Percentiles rank a stretch among this genome's conserved stretches.
These are phyloP conservation scores for Nyctalus aviator DNA, from an alignment of 2,797 vertebrate species.

Conservation along the genomic window DNA sequence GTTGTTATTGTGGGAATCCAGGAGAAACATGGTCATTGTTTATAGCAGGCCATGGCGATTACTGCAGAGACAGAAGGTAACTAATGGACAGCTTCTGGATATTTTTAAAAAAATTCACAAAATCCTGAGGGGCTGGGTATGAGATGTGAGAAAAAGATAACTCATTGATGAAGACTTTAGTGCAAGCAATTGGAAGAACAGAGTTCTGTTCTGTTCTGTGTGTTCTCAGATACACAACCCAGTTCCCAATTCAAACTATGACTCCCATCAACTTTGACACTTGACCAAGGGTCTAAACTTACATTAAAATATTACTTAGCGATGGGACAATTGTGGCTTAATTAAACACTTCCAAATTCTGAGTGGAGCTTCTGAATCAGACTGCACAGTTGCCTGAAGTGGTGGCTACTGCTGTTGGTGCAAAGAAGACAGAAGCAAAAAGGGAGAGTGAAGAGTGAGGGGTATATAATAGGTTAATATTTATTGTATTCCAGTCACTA, in stretches of 20 bases:
- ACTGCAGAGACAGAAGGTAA: background rate
- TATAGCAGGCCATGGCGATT: background rate
- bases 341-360: background rate
- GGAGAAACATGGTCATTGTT: background rate
- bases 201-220: background rate
- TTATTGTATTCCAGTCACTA: background rate
- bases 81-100: background rate
- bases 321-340: background rate
- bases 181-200: background rate
- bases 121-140: too few species aligned
- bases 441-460: background rate
- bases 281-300: background rate
- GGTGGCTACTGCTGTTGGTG: too few species aligned
- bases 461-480: background rate
- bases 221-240: too few species aligned
- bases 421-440: background rate
- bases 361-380: background rate
- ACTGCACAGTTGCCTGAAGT: accelerated
- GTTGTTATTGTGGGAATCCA: background rate
- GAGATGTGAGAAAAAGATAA: background rate
- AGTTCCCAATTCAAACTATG: too few species aligned
- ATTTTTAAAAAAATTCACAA: background rate
- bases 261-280: background rate
- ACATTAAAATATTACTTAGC: background rate
- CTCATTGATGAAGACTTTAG: background rate